Evolutionary conservation across 1,140 invertebrate genomes (phyloP).

Genomic region (Drosophila pseudoobscura): DNA sequence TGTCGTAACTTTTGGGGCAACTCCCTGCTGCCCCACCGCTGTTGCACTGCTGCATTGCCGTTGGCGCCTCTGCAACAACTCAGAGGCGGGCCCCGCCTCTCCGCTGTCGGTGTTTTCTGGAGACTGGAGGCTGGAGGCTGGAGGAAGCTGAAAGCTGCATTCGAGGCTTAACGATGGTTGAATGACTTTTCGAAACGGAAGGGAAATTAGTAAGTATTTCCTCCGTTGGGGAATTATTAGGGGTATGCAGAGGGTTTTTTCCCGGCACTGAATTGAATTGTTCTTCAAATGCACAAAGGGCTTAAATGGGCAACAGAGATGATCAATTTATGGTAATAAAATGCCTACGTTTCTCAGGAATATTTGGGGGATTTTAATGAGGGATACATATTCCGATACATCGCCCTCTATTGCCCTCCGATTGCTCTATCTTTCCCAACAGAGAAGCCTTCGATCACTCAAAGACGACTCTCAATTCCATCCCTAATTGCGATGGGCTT

Average conservation of each 20-base stretch:
- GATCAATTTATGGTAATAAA: no score
- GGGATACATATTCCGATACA: not conserved
- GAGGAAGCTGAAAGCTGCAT: not conserved
- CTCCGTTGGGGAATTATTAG: no score
- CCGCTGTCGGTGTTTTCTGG: not conserved
- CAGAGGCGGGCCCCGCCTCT: not conserved
- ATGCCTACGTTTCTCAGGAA: no score
- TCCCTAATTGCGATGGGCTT: slow-evolving; percentile 8
- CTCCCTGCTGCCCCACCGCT: not conserved
- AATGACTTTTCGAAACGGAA: not conserved
- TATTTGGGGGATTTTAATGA: not conserved
- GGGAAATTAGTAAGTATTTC: not conserved
- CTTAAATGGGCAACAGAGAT: no score
- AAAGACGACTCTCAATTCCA: not conserved
- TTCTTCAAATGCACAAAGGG: no score
- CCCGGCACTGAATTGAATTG: no score
- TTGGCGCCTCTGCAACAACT: slow-evolving; percentile 32
- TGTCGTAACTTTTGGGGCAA: slow-evolving; percentile 59
- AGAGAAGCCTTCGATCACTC: no score
- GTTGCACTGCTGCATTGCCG: slow-evolving; percentile 35
- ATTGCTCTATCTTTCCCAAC: no score
- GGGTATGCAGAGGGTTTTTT: no score
- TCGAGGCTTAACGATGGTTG: slow-evolving; percentile 12
- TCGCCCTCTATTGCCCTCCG: no score
- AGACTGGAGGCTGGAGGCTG: not conserved